phyloP scores from a whole-genome alignment of 2,113 vertebrate species.

The Rhabdornis inornatus region DNA sequence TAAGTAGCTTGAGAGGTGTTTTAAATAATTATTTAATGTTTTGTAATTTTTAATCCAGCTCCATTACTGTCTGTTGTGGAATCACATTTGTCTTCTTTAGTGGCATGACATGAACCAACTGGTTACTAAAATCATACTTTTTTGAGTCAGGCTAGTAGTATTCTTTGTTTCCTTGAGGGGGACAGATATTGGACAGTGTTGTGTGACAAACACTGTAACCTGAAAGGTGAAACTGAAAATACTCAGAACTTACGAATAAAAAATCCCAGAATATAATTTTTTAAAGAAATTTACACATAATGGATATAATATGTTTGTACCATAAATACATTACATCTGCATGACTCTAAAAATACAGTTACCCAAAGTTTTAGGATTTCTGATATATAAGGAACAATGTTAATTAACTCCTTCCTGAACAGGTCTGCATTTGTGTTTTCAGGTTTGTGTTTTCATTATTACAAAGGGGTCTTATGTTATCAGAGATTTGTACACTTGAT shows the following conservation, averaged over 20 bases:
- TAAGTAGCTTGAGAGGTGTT: background rate
- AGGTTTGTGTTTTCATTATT: background rate
- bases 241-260: background rate
- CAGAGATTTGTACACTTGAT: background rate
- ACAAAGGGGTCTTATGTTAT: fast-evolving
- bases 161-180: background rate
- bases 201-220: background rate
- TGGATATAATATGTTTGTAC: background rate
- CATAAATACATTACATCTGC: background rate
- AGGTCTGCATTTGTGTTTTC: background rate
- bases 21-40: background rate
- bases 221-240: background rate
- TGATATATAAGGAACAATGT: background rate
- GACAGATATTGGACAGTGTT: background rate
- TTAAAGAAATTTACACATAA: background rate
- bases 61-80: background rate
- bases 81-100: background rate
- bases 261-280: background rate
- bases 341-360: background rate
- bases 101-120: background rate
- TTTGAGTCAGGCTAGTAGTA: background rate
- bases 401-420: background rate
- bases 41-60: background rate
- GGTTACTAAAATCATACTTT: background rate
- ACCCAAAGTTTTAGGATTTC: background rate